These are phyloP conservation scores for Sebastiscus tertius DNA, from an alignment of 2,797 vertebrate genomes.

Conservation along the genomic window DNA sequence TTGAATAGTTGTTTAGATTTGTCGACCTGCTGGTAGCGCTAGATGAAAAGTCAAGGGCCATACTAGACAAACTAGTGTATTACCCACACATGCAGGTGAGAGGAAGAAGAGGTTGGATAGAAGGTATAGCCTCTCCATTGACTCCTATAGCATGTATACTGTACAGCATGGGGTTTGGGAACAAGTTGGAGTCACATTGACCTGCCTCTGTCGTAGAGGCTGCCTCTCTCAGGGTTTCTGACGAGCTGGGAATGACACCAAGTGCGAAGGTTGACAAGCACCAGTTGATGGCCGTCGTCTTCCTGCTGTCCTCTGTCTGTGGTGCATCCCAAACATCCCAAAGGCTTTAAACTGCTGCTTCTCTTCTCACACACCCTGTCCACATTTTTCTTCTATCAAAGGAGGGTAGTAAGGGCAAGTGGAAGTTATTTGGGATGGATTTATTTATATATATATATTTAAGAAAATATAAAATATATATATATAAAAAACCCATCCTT, in stretches of 20 bases:
- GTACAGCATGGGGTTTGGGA: background rate
- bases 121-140: background rate
- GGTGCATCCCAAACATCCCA: background rate
- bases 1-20: background rate
- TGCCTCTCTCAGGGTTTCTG: background rate
- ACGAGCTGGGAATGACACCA: background rate
- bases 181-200: background rate
- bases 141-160: background rate
- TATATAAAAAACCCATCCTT: background rate
- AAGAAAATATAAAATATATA: background rate
- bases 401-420: background rate
- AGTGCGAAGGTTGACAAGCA: conserved; percentile 17
- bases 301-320: background rate
- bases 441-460: background rate
- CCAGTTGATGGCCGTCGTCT: background rate
- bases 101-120: background rate
- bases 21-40: background rate
- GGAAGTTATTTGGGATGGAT: background rate
- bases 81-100: background rate
- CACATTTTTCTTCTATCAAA: background rate
- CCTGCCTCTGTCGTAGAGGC: background rate
- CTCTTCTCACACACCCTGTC: background rate
- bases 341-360: background rate
- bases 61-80: background rate
- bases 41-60: background rate